Evolutionary conservation across 2,797 vertebrate genomes (phyloP), one percentile per base, ranked within the genome.

Genomic region (Lacerta viridis): DNA sequence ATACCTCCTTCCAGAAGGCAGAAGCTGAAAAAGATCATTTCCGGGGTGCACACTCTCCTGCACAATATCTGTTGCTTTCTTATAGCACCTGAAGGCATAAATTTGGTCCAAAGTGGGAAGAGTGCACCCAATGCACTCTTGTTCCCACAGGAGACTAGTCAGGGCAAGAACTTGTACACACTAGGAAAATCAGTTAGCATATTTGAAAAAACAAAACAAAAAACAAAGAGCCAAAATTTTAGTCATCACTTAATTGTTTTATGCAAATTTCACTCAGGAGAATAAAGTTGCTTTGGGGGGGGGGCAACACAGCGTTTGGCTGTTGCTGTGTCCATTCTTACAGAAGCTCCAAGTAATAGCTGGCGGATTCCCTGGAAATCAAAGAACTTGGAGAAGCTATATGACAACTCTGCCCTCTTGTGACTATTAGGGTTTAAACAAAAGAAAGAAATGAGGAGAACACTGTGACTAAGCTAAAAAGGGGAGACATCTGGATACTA

Each of bases 371-470:
- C 87, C 84, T 0, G 0, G 80, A 41, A 80, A 78, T 10, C 75
- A 15, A 59, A 61, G 0, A 84, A 76, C 84, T 87, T 68, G 0
- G 72, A 88, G 41, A n/a, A 94, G 88, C 78, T 88, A 3, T 0
- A 11, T 90, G 76, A 72, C 87, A 88, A 69, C 87, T 92, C 93
- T 95, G 95, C 94, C 95, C 93, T 94, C 95, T 95, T 92, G 95
- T 4, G 91, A 91, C 71, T 23, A 55, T 2, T 83, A 15, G 23
- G 29, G 39, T 92, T 82, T 87, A 84, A 83, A 66, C 55, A 41
- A 59, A 15, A 15, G 7, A 33, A 8, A 10, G 4, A 33, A 81
- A 46, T 39, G n/a, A 71, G n/a, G 29, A 66, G 33, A 23, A 29
- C 46, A 50, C 10, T 61, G 68, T 41, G 41, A 81, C 50, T 15